phyloP scores from a whole-genome alignment of 2,113 vertebrate species.

The Notiomystis cincta region DNA sequence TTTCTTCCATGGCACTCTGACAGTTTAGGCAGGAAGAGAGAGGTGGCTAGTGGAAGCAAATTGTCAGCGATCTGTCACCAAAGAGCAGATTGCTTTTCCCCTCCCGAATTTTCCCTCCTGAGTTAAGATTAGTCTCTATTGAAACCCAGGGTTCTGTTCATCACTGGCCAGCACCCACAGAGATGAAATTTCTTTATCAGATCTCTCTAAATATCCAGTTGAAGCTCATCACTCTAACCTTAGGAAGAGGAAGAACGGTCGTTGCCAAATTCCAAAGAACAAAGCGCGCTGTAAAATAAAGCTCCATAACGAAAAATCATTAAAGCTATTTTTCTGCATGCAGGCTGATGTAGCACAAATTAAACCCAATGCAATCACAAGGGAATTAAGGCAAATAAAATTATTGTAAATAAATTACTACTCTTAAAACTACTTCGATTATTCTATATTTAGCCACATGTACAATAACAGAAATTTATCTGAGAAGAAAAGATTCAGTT shows the following conservation, averaged over 20 bases:
- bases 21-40: constrained; percentile 57
- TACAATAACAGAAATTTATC: constrained; percentile 5
- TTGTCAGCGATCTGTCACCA: constrained; percentile 30
- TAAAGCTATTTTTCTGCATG: constrained; percentile 44
- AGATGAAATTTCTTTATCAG: constrained; percentile 54
- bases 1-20: constrained; percentile 46
- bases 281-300: constrained; percentile 9
- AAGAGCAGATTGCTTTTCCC: constrained; percentile 42
- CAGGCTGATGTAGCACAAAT: constrained; percentile 7
- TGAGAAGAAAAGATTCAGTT: constrained; percentile 24
- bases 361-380: constrained; percentile 29
- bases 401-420: constrained; percentile 20
- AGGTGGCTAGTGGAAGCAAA: constrained; percentile 53
- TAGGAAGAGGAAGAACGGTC: background rate
- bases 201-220: constrained; percentile 23
- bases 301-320: constrained; percentile 27
- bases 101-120: constrained; percentile 16
- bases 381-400: constrained; percentile 47
- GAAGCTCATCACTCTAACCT: constrained; percentile 34
- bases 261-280: constrained; percentile 18
- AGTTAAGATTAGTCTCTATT: constrained; percentile 37
- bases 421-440: background rate
- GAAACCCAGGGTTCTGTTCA: constrained; percentile 36
- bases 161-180: background rate
- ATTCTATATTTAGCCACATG: background rate